Evolutionary conservation across 2,797 vertebrate genomes (phyloP).

Genomic region (Gadopsis bispinosus): DNA sequence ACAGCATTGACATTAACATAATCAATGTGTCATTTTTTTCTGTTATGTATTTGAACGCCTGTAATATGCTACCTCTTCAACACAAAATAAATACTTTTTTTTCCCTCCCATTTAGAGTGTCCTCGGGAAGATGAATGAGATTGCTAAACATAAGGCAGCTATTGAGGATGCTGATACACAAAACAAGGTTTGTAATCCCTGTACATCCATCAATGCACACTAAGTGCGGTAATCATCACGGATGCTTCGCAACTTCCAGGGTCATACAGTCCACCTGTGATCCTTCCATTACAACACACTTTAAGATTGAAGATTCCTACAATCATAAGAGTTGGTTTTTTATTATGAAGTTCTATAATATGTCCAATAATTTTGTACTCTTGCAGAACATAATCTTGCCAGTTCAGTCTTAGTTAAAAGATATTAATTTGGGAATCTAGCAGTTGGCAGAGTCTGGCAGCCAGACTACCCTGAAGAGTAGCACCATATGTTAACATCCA

Average conservation of each 20-base stretch:
- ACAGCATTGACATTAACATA: background rate
- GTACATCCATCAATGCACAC: background rate
- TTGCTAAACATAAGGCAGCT: slow-evolving; percentile 92
- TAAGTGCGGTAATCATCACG: slow-evolving; percentile 4
- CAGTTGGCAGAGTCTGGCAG: background rate
- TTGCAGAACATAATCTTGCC: background rate
- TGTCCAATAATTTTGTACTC: background rate
- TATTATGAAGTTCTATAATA: background rate
- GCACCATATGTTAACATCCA: background rate
- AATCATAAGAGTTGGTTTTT: background rate
- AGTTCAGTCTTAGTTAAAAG: background rate
- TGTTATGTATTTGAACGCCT: slow-evolving; percentile 1
- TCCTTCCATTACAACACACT: background rate
- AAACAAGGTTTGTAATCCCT: slow-evolving; percentile 87
- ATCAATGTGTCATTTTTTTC: background rate
- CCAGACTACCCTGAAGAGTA: background rate
- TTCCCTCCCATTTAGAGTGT: slow-evolving; percentile 86
- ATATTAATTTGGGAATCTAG: background rate
- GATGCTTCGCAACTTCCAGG: background rate
- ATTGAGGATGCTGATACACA: slow-evolving; percentile 94
- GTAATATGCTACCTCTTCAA: background rate
- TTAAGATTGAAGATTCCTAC: background rate
- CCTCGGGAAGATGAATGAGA: slow-evolving; percentile 96
- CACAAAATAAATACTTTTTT: background rate
- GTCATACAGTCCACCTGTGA: background rate